Percentiles rank a stretch among this genome's conserved stretches.
These are phyloP conservation scores for Drosophila ananassae DNA, from an alignment of 1,140 invertebrate species.

Conservation along the genomic window DNA sequence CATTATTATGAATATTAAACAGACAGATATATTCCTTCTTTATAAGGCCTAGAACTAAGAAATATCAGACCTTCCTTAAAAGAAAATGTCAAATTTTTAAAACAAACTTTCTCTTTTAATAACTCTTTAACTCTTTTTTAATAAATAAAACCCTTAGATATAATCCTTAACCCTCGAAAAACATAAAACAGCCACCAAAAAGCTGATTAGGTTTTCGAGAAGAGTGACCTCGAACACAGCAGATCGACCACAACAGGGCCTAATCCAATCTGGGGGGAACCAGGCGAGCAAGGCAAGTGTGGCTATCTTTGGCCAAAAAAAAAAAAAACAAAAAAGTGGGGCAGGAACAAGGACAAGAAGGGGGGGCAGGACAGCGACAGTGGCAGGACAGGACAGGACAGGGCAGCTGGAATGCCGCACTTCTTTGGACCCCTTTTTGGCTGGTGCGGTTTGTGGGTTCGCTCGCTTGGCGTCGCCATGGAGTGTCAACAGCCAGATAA, in stretches of 20 bases:
- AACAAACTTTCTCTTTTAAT: too few relatives aligned
- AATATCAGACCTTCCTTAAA: too few relatives aligned
- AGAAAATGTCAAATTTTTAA: too few relatives aligned
- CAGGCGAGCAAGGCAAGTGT: conserved; percentile 20
- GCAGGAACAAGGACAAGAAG: neutral
- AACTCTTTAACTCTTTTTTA: too few relatives aligned
- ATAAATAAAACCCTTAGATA: too few relatives aligned
- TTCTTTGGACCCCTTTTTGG: conserved; percentile 33
- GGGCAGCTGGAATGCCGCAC: conserved; percentile 55
- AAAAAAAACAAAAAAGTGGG: neutral
- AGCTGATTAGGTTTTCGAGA: neutral
- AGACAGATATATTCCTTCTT: too few relatives aligned
- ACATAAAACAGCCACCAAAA: neutral
- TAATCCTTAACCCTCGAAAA: neutral
- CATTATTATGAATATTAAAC: too few relatives aligned
- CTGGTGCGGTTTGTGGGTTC: conserved; percentile 24
- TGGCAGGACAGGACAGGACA: neutral
- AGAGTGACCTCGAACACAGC: conserved; percentile 10
- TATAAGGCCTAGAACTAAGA: too few relatives aligned
- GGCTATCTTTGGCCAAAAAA: conserved; percentile 34
- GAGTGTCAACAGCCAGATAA: conserved; percentile 82
- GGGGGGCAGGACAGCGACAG: neutral
- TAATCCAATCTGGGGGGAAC: conserved; percentile 14
- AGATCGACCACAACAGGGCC: conserved; percentile 9
- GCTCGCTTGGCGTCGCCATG: conserved; percentile 60